These are phyloP conservation scores for Phortica variegata DNA, from an alignment of 1,140 invertebrate genomes.

Conservation along the genomic window DNA sequence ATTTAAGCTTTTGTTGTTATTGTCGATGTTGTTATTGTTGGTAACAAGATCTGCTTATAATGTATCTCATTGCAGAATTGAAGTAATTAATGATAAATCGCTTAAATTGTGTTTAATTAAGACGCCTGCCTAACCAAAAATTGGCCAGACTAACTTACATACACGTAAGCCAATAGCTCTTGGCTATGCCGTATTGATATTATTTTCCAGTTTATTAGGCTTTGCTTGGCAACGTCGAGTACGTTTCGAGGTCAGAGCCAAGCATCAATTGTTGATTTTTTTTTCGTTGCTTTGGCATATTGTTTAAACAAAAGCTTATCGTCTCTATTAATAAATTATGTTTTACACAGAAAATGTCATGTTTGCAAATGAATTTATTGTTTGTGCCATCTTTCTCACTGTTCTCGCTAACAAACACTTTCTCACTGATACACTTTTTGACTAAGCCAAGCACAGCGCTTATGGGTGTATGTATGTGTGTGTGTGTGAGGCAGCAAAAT, in stretches of 20 bases:
- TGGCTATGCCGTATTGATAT: conserved; percentile 15
- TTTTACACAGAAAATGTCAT: no score
- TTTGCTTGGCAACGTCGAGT: not conserved
- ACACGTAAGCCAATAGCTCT: conserved; percentile 15
- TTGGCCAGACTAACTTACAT: no score
- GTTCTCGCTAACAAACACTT: not conserved
- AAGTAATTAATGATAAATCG: conserved; percentile 49
- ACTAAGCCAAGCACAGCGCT: conserved; percentile 9
- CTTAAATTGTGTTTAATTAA: conserved; percentile 41
- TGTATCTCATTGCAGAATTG: conserved; percentile 1
- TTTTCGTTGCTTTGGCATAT: no score
- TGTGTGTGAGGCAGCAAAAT: no score
- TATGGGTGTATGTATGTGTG: no score
- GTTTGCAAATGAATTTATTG: conserved; percentile 27
- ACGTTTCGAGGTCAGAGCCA: conserved; percentile 5
- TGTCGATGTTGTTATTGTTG: not conserved
- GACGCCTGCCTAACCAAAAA: no score
- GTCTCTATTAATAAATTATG: no score
- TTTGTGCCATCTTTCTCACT: conserved; percentile 18
- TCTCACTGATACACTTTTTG: conserved; percentile 26
- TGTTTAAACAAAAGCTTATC: no score
- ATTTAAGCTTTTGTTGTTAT: no score
- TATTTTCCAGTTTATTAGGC: conserved; percentile 29
- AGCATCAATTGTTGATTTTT: conserved; percentile 13
- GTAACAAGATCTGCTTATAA: not conserved